phyloP scores from a whole-genome alignment of 30 jellyfish, hydroid and myxozoan genomes.

The Chironex yamaguchii region DNA sequence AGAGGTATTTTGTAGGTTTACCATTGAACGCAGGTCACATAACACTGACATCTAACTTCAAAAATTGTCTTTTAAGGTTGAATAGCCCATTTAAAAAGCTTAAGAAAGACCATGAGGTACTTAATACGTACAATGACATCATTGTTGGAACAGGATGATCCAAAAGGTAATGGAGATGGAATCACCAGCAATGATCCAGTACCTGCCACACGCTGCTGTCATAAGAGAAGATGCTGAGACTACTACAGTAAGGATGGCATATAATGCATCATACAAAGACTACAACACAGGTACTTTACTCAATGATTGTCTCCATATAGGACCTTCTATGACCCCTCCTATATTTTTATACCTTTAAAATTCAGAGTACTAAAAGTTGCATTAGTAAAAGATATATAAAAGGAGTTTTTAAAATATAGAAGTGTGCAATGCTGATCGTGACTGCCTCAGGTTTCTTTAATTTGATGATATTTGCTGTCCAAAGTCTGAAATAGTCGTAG shows the following conservation, averaged over 20 bases:
- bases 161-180: too few relatives aligned
- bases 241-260: conserved; percentile 71
- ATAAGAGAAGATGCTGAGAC: conserved; percentile 50
- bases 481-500: conserved; percentile 2
- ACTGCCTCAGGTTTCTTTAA: conserved; percentile 68
- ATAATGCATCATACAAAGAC: conserved; percentile 56
- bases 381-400: conserved; percentile 66
- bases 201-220: conserved; percentile 71
- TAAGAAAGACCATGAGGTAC: too few relatives aligned
- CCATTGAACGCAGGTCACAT: too few relatives aligned
- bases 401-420: conserved; percentile 62
- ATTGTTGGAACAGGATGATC: too few relatives aligned
- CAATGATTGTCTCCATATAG: conserved; percentile 55
- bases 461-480: neutral
- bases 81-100: too few relatives aligned
- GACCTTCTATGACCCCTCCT: conserved; percentile 59
- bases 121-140: too few relatives aligned
- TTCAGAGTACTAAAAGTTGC: conserved; percentile 41
- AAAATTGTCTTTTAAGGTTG: too few relatives aligned
- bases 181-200: conserved; percentile 24
- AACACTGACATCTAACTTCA: too few relatives aligned
- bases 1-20: too few relatives aligned
- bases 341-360: conserved; percentile 41
- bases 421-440: conserved; percentile 41
- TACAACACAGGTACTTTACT: conserved; percentile 18